Base-by-base conservation (phyloP, 53 echinoderm and acorn worm genomes). In the Paracentrotus lividus region DNA sequence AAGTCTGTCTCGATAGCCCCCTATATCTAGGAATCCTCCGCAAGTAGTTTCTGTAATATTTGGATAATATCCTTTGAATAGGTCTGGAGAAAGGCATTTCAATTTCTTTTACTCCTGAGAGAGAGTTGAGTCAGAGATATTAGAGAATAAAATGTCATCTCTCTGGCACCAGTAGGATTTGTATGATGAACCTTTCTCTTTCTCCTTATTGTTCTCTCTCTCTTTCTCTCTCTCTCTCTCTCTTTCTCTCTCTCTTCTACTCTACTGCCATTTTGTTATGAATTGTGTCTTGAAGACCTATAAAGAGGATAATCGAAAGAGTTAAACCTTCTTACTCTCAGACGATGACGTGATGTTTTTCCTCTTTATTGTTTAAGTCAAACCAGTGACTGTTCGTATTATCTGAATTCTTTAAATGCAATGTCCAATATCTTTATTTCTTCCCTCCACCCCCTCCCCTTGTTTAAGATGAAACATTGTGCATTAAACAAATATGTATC, bases 41-140 rank as follows among this genome's bases (percentile, higher is more conserved):
- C 67, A 4, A 67, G 26, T 32, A 67, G 45, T 18, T n/a, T 81
- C 81, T 81, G 44, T 81, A 81, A 81, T 81, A 81, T 81, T 81
- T 81, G 81, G 81, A 86, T 53, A 86, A 86, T 86, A 55, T 86
- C 86, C 56, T 31, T 4, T 86, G 86, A 56, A 55, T 56, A 54
- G 86, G 56, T 53, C 38, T 86, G n/a, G 56, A 55, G 56, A 23
- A 36, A 56, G 56, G 34, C 33, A 81, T 2, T 26, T 45, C 47
- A 47, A 49, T 81, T n/a, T n/a, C n/a, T 47, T 81, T 44, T 10
- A 47, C 36, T 86, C 86, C 56, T 0, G 23, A 52, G 86, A 86
- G 86, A 86, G 86, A 32, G 34, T 55, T 86, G 86, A 86, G 86
- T 86, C 86, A 86, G 86, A 34, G 86, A 36, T 86, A 55, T 13